Base-by-base conservation (phyloP, 2,888 invertebrate genomes). In the Dastarcus helophoroides region DNA sequence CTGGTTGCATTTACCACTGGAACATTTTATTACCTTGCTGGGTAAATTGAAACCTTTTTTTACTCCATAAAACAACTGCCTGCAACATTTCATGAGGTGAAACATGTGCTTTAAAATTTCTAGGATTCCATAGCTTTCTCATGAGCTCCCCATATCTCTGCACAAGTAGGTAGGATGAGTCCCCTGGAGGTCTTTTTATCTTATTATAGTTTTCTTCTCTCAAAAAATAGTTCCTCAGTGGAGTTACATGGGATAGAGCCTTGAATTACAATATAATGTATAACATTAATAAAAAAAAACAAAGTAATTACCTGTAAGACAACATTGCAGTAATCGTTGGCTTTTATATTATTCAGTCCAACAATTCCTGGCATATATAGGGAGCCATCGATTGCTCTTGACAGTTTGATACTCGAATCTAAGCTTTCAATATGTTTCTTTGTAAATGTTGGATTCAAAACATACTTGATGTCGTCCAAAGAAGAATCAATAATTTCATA, bases 41-140 rank as follows among this genome's bases (percentile, higher is more conserved):
- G 2, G 94, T 99, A 54, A 99, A 95, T 63, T 99, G 97, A 58
- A 97, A 99, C 43, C 79, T 76, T 58, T 97, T 94, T 60, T 86
- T 85, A 53, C 95, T 90, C 86, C 93, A 91, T 39, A 97, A 65
- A 3, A 98, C 91, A 13, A 95, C 90, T 26, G 98, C 91, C 55
- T 99, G 99, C 13, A 99, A 66, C 97, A 99, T 99, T 70, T 99
- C 98, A 57, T 99, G 99, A 0, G 99, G 99, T 11, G 94, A 95
- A 0, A 99, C 99, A 54, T 99, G 99, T 1, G 97, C 88, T 63
- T 99, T 98, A 58, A 99, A 99, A 52, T 97, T 97, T 22, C 93
- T 70, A 0, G 97, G 95, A 62, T 99, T 98, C 98, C 98, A 99
- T 47, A 99, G 67, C 58, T 99, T 99, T 10, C 98, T 69, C 64